phyloP scores from a whole-genome alignment of 1,140 invertebrate species.

The Thaumatotibia leucotreta region DNA sequence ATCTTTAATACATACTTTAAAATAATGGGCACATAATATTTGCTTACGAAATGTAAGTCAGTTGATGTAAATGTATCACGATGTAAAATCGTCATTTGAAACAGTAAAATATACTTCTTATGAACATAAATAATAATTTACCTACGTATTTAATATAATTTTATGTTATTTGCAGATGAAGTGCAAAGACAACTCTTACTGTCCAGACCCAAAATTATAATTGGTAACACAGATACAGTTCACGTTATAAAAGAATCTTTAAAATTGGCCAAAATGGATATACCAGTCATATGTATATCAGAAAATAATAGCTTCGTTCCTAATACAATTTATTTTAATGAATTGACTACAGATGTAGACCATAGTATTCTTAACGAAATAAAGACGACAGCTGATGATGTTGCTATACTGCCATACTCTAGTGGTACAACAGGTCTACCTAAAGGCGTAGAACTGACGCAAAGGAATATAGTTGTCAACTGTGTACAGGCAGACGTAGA shows the following conservation, averaged over 20 bases:
- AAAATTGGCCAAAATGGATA: conserved; percentile 54
- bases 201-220: conserved; percentile 80
- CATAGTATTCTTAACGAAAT: conserved; percentile 64
- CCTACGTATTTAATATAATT: conserved; percentile 2
- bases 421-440: conserved; percentile 95
- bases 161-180: conserved; percentile 81
- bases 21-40: too few relatives aligned
- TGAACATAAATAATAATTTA: neutral
- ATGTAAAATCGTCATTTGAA: too few relatives aligned
- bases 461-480: conserved; percentile 80
- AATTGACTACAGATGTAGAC: conserved; percentile 75
- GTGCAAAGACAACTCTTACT: conserved; percentile 83
- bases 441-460: conserved; percentile 90
- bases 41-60: too few relatives aligned
- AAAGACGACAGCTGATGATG: conserved; percentile 63
- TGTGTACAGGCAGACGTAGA: conserved; percentile 58
- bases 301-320: conserved; percentile 51
- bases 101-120: too few relatives aligned
- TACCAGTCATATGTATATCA: conserved; percentile 78
- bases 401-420: conserved; percentile 81
- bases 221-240: conserved; percentile 78
- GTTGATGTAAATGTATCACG: neutral
- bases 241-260: conserved; percentile 69
- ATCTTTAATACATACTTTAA: too few relatives aligned
- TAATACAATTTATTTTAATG: conserved; percentile 77